Evolutionary conservation across 1,140 invertebrate genomes (phyloP), one percentile per base, ranked within the genome.

Genomic region (Scaptodrosophila lebanonensis): DNA sequence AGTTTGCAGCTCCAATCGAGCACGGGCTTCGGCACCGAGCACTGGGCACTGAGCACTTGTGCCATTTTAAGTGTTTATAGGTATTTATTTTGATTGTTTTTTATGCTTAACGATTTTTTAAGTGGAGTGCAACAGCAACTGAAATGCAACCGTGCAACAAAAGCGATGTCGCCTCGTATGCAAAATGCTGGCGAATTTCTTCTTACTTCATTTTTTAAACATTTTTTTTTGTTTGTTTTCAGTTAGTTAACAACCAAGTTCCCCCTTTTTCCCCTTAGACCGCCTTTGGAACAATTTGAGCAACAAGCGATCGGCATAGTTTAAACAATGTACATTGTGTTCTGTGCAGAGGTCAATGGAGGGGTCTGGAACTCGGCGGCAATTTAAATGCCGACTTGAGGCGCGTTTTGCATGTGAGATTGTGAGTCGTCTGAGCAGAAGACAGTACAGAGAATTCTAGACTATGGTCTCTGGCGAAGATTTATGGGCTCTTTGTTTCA

Each of bases 51-150:
- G 22, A 8, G 40, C 47, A 58, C 60, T 63, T 79, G 59, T 69
- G 73, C 75, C 75, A 79, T 79, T 79, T 79, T 66, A 82, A 79
- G 73, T 79, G 73, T 79, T 79, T 79, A 79, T 82, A 79, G 73
- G 75, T 79, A 79, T 79, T 79, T 79, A 62, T 66, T 79, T 79
- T 82, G 82, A 79, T 79, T 79, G 73, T 79, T 79, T 82, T 64
- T 73, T 79, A 79, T 79, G 75, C 69, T 79, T 73, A 79, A 79
- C 69, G 75, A 79, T 79, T 82, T 79, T 73, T 82, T 69, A 82
- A 79, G 75, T 79, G 73, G 67, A 72, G 48, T 57, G 57, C 66
- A 54, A 50, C 48, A 35, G 52, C 20, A 65, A 39, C 42, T 20
- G 48, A 39, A 56, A 62, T 43, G 40, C 13, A 38, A 62, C 36